phyloP scores from a whole-genome alignment of 2,113 vertebrate species.

The Bos javanicus region DNA sequence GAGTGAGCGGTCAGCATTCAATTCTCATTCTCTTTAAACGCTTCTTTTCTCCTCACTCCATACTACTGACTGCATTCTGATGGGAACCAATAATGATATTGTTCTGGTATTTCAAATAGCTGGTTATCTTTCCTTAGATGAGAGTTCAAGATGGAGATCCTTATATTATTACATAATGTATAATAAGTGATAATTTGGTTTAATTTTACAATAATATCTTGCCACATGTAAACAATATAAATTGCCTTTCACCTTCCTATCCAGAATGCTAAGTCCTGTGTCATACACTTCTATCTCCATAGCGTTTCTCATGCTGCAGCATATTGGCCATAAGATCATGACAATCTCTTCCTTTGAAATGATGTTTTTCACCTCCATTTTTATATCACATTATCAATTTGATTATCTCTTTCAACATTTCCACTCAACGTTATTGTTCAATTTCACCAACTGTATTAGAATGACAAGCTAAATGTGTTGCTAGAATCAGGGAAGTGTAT shows the following conservation, averaged over 20 bases:
- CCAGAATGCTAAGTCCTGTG: background rate
- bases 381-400: background rate
- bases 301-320: background rate
- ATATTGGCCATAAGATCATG: background rate
- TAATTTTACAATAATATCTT: background rate
- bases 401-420: background rate
- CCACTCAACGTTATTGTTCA: background rate
- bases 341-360: background rate
- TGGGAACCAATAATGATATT: background rate
- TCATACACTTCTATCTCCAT: background rate
- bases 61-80: background rate
- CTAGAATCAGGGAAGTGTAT: background rate
- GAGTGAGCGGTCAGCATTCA: background rate
- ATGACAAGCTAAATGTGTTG: background rate
- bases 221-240: background rate
- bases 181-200: background rate
- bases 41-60: background rate
- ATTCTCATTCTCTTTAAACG: background rate
- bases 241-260: background rate
- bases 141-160: background rate
- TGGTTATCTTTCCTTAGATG: background rate
- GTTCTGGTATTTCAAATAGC: background rate
- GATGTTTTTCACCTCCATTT: background rate
- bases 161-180: background rate
- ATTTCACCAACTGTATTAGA: background rate